A percentile compares a stretch with the other conserved stretches of the same genome.
Evolutionary conservation across 2,113 vertebrate species (phyloP).

Genomic region (Psilopogon haemacephalus): DNA sequence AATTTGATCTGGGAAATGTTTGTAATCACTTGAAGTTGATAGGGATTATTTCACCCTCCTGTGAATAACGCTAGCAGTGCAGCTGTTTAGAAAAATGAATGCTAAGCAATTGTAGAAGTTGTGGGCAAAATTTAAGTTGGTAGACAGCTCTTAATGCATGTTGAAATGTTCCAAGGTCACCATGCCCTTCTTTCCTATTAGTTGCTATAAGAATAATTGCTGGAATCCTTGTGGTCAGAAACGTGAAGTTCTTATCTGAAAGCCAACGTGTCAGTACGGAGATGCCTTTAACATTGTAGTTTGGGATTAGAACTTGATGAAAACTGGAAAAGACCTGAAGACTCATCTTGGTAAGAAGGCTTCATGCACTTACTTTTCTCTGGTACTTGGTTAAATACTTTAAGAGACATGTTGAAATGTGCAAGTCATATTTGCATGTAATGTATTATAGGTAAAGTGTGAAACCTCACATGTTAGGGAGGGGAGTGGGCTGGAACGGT

Average conservation of each 20-base stretch:
- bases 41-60: neutral
- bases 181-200: neutral
- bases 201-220: constrained; percentile 43
- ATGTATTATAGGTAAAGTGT: neutral
- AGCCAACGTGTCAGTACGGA: neutral
- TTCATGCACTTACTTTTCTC: neutral
- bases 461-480: neutral
- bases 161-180: constrained; percentile 26
- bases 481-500: neutral
- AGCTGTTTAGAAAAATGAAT: neutral
- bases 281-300: neutral
- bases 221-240: constrained; percentile 36
- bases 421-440: neutral
- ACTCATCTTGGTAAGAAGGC: neutral
- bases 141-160: neutral
- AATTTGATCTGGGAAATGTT: neutral
- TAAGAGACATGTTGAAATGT: neutral
- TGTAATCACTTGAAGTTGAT: neutral
- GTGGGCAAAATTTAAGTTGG: neutral
- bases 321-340: neutral
- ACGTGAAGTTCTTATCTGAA: constrained; percentile 26
- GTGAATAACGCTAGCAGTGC: neutral
- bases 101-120: neutral
- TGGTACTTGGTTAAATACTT: neutral
- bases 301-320: constrained; percentile 3